A percentile compares a stretch with the other conserved stretches of the same genome.
phyloP scores from a whole-genome alignment of 2,888 invertebrate species.

The Chymomyza procnemis region DNA sequence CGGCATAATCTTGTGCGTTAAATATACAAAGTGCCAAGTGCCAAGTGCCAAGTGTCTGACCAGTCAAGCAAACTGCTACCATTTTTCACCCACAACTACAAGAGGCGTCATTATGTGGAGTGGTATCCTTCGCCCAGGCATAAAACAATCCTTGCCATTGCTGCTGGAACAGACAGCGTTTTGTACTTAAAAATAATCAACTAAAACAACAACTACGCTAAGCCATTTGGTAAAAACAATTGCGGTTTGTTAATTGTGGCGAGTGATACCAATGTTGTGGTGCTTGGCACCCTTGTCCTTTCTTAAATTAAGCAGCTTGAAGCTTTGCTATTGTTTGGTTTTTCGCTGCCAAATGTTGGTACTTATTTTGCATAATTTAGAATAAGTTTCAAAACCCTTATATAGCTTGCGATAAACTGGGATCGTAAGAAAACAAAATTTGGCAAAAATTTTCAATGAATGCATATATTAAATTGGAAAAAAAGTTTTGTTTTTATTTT shows the following conservation, averaged over 20 bases:
- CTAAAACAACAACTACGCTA: not conserved
- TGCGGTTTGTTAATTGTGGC: not conserved
- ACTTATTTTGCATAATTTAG: not conserved
- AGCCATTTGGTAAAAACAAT: not conserved
- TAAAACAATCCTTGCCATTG: not conserved
- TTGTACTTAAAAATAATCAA: conserved; percentile 5
- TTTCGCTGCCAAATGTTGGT: not conserved
- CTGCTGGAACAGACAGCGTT: not conserved
- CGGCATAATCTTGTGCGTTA: not conserved
- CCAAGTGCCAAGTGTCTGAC: not conserved
- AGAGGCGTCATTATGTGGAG: not conserved
- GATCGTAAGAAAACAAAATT: too few species aligned
- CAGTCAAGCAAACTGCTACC: not conserved
- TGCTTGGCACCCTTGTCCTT: not conserved
- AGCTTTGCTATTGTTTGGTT: not conserved
- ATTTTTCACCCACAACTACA: not conserved
- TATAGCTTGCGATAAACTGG: too few species aligned
- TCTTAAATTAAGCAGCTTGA: not conserved
- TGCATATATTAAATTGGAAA: too few species aligned
- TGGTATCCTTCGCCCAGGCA: not conserved
- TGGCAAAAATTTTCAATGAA: too few species aligned
- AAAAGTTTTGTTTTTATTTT: too few species aligned
- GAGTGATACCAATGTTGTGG: not conserved
- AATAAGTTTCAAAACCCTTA: not conserved
- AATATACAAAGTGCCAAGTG: not conserved